Base-by-base conservation (phyloP, 2,888 invertebrate species). In the Meganola albula region DNA sequence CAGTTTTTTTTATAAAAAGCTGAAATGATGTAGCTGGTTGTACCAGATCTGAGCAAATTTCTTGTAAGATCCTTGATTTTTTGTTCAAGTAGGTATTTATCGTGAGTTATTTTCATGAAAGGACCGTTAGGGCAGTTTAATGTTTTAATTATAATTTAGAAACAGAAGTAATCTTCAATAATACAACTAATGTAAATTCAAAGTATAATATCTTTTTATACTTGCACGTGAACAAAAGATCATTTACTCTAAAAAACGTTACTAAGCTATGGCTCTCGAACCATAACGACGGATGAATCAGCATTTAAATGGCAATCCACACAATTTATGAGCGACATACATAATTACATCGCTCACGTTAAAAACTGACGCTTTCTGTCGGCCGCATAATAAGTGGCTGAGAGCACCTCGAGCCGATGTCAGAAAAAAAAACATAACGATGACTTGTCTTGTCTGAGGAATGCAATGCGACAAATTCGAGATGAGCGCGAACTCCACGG, bases 391-490 rank as follows among this genome's bases (percentile, higher is more conserved):
- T 71, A 72, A 51, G 41, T 46, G 40, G 51, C 31, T 39, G 43
- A 46, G 55, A 58, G 62, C 59, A 63, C 61, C 63, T 69, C 62
- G 58, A 49, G 52, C 54, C 58, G 52, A 61, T 61, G 66, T 55
- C 65, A 58, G 63, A 58, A 61, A 64, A 64, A 61, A 62, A 64
- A 68, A 64, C 27, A 46, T 34, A 49, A 63, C 58, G 67, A 72
- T 73, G 72, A 74, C 72, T 70, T 63, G 66, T 55, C 67, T 68
- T 65, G 73, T 68, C 72, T 67, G 64, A 58, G 65, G 59, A 62
- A 66, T 63, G 66, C 66, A 67, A 74, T 51, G 65, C 77, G 76
- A 78, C 78, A 74, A 67, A 73, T 67, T 77, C 58, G 53, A 73
- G 71, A 73, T 64, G 77, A 69, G 60, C 62, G 50, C 51, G 38